phyloP scores from a whole-genome alignment of 2,888 invertebrate species.

The Cheilosia pagana region DNA sequence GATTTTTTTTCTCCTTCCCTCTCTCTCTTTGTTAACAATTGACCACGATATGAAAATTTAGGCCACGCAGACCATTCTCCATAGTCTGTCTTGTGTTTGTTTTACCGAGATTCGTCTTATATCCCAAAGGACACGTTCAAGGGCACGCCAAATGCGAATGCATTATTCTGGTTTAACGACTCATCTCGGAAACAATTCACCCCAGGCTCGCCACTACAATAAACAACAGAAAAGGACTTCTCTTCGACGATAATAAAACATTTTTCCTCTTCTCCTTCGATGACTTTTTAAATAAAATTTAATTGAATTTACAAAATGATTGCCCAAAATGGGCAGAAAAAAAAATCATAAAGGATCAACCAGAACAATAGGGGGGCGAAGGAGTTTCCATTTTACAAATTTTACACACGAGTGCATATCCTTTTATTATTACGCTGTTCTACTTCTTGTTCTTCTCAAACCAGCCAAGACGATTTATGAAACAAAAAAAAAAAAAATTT shows the following conservation, averaged over 20 bases:
- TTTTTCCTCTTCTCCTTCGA: conserved; percentile 63
- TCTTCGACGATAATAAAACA: conserved; percentile 58
- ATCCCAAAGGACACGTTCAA: conserved; percentile 6
- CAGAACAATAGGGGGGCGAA: conserved; percentile 69
- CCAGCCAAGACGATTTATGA: conserved; percentile 54
- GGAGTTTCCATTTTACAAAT: conserved; percentile 75
- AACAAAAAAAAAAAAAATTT: background rate
- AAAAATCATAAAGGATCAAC: conserved; percentile 67
- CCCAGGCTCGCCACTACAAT: conserved; percentile 39
- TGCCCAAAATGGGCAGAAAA: conserved; percentile 8
- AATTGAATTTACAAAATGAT: conserved; percentile 74
- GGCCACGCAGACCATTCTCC: conserved; percentile 26
- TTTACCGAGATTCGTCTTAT: background rate
- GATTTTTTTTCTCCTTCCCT: background rate
- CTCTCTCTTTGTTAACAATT: conserved; percentile 17
- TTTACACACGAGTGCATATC: conserved; percentile 74
- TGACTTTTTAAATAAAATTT: conserved; percentile 74
- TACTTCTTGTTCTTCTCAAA: conserved; percentile 39
- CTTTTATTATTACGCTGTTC: conserved; percentile 68
- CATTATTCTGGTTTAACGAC: conserved; percentile 57
- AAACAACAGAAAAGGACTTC: conserved; percentile 10
- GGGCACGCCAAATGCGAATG: conserved; percentile 15
- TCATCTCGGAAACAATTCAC: conserved; percentile 51
- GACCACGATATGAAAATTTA: conserved; percentile 56
- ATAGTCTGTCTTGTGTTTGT: conserved; percentile 2